Evolutionary conservation across 2,113 vertebrate species (phyloP), one percentile per base, ranked within the genome.

Genomic region (Solenodon paradoxus): DNA sequence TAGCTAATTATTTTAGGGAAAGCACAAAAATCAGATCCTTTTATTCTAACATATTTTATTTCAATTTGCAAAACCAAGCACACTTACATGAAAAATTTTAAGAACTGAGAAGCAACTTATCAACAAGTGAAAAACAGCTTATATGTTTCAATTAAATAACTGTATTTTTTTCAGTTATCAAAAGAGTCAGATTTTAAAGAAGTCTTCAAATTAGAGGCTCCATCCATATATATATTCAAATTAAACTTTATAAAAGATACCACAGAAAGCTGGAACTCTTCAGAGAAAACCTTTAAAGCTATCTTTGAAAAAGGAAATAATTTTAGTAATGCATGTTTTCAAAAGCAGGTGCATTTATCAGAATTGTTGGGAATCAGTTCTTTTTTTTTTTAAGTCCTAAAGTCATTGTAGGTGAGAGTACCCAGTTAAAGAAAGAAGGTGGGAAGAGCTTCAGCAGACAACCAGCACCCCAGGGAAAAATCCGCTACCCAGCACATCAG

Each of bases 391-490:
- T 1, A 57, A 59, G 15, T 30, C 7, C 0, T 38, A 64, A 64
- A 45, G 1, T 57, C 6, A 55, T 7, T 3, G 10, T 75, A 55
- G 12, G 24, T 84, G n/a, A 61, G 17, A 86, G 3, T 8, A 30
- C 32, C 2, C 9, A 9, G 9, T 1, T 16, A 26, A 47, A 53
- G 8, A 61, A 72, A 53, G 5, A 3, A 17, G 1, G 3, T 38
- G 8, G 5, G 17, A 17, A 57, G 40, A 35, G 4, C 22, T n/a
- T 53, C 20, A 51, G 8, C 11, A 11, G 20, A 51, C 3, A 61
- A 8, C 22, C 5, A 28, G 2, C 1, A 1, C 17, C 51, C 4
- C 3, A 38, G 12, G 0, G 19, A 26, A 8, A 47, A 49, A 22
- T 22, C 1, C 11, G 4, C 5, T 38, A 16, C 19, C 17, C 12